Evolutionary conservation across 1,140 invertebrate genomes (phyloP).

Genomic region (Fragariocoptes setiger): DNA sequence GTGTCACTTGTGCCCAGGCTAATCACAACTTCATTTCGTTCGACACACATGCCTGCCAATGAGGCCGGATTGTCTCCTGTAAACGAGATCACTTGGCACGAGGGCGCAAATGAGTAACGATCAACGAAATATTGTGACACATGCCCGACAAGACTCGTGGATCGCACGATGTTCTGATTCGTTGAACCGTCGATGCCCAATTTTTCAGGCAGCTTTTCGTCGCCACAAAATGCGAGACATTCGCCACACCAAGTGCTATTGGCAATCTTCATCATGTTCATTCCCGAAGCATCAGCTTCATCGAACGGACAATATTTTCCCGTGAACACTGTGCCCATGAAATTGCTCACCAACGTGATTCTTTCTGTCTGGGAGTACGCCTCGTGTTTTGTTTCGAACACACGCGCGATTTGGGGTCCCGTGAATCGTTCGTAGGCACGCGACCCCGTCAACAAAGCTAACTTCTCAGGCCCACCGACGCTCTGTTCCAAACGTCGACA

Average conservation of each 20-base stretch:
- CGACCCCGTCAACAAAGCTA: slow-evolving; percentile 62
- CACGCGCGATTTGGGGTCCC: slow-evolving; percentile 63
- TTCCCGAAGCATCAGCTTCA: slow-evolving; percentile 65
- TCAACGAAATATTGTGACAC: slow-evolving; percentile 45
- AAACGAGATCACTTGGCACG: slow-evolving; percentile 51
- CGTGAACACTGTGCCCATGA: slow-evolving; percentile 54
- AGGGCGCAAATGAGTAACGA: slow-evolving; percentile 41
- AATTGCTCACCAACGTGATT: slow-evolving; percentile 73
- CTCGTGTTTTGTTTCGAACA: slow-evolving; percentile 33
- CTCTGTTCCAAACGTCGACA: slow-evolving; percentile 42
- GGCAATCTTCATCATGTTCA: slow-evolving; percentile 69
- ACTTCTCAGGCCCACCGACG: slow-evolving; percentile 37
- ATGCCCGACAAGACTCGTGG: slow-evolving; percentile 19
- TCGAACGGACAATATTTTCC: slow-evolving; percentile 68
- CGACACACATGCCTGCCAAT: slow-evolving; percentile 38
- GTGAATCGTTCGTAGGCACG: slow-evolving; percentile 75
- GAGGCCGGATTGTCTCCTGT: slow-evolving; percentile 75
- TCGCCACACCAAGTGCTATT: slow-evolving; percentile 38
- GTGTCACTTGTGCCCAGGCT: slow-evolving; percentile 79
- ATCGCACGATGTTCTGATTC: slow-evolving; percentile 1
- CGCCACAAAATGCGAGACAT: slow-evolving; percentile 29
- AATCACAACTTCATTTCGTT: slow-evolving; percentile 44
- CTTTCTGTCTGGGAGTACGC: slow-evolving; percentile 49
- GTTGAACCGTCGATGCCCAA: slow-evolving; percentile 1
- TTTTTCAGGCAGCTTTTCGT: slow-evolving; percentile 1